Evolutionary conservation across 2,113 vertebrate species (phyloP), one percentile per base, ranked within the genome.

Genomic region (Nycticryphes semicollaris): DNA sequence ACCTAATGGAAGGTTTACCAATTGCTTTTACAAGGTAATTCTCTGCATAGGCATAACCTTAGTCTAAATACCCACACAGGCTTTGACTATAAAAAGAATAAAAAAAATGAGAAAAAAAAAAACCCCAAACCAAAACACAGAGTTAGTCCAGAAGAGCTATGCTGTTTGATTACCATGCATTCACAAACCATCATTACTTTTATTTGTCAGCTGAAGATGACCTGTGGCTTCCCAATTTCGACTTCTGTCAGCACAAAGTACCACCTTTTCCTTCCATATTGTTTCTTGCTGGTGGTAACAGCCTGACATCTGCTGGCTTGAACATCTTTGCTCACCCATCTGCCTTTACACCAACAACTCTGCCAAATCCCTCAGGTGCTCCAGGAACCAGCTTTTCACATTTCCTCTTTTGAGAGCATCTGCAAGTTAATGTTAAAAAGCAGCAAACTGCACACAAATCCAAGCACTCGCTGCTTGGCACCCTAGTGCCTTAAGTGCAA

Each of bases 291-390:
- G 39, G 69, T 0, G 8, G 95, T 54, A 57, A 57, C 77, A 96
- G 96, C 74, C 96, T 93, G 96, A 96, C 96, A 96, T 57, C 96
- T 97, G 92, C 96, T 96, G 95, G 96, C 73, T 81, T 33, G 33
- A 82, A 33, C 28, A 79, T n/a, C 74, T 57, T 90, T 50, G 69
- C 57, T 92, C 23, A 1, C 35, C 22, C 69, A 24, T 33, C 60
- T 37, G 47, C 57, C 47, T 35, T 51, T 10, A 41, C 35, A 66
- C 5, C 8, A 2, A 33, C 63, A 73, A 33, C 53, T 51, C 17
- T 35, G 17, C 45, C 66, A 56, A 14, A 53, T 4, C 22, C 33
- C 78, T 45, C 57, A 17, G 31, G n/a, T 43, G 41, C 80, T 51
- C 54, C 33, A 37, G 43, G 33, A 88, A 43, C 27, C 18, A 63